Percentiles rank a stretch among this genome's conserved stretches.
These are phyloP conservation scores for Macrotis lagotis DNA, from an alignment of 2,113 vertebrate species.

Conservation along the genomic window DNA sequence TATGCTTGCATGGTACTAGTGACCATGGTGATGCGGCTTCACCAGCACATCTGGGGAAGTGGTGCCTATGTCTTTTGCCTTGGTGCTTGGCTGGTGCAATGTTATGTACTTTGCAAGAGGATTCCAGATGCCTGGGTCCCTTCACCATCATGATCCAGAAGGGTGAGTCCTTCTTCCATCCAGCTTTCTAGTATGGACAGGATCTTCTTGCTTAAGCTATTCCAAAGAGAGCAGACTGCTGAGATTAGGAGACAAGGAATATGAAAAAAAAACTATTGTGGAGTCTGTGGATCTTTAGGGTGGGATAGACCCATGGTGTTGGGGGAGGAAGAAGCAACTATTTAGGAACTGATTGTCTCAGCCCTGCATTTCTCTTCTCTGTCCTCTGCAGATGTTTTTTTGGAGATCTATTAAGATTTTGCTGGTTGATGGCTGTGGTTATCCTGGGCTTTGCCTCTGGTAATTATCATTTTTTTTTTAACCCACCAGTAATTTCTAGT, in stretches of 20 bases:
- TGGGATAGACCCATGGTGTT: not conserved
- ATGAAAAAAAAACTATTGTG: not conserved
- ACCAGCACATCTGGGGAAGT: conserved; percentile 87
- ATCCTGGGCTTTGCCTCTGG: conserved; percentile 95
- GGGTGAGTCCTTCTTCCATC: conserved; percentile 79
- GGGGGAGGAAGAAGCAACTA: not conserved
- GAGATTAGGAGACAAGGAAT: not conserved
- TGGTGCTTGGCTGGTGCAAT: conserved; percentile 96
- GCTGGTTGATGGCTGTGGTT: conserved; percentile 94
- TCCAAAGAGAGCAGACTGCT: not conserved
- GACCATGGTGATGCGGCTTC: conserved; percentile 90
- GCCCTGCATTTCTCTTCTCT: conserved; percentile 27
- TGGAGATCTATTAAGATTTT: conserved; percentile 94
- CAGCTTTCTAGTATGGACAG: not conserved
- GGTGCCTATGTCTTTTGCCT: conserved; percentile 91
- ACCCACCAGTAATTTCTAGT: not conserved
- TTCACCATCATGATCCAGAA: conserved; percentile 99
- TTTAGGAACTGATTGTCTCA: conserved; percentile 17
- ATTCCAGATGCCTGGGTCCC: conserved; percentile 96
- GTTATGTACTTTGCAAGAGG: conserved; percentile 97
- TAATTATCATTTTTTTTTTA: conserved; percentile 73
- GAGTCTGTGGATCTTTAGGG: not conserved
- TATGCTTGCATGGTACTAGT: conserved; percentile 93
- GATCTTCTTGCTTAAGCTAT: not conserved
- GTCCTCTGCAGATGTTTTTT: conserved; percentile 92